phyloP scores from a whole-genome alignment of 2,797 vertebrate species.

The Neosilurus mollespiculum region DNA sequence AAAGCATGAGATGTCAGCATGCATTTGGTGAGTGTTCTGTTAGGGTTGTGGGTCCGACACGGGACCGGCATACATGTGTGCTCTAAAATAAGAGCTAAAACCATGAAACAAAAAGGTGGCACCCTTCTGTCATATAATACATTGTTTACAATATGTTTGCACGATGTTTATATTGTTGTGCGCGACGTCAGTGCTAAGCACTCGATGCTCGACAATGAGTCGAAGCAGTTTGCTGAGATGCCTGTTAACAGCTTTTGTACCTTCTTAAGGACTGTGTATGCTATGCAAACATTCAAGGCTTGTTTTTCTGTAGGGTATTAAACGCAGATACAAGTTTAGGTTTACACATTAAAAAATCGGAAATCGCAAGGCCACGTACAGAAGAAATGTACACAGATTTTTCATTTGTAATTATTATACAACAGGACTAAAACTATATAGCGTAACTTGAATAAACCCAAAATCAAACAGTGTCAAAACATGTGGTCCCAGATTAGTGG shows the following conservation, averaged over 20 bases:
- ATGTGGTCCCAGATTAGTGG: background rate
- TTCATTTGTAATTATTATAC: background rate
- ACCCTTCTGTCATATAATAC: constrained; percentile 29
- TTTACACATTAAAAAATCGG: background rate
- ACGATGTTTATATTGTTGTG: constrained; percentile 55
- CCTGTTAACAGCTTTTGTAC: constrained; percentile 13
- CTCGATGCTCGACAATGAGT: constrained; percentile 47
- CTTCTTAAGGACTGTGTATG: background rate
- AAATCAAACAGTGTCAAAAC: background rate
- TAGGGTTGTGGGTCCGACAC: constrained; percentile 26
- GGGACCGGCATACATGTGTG: constrained; percentile 41
- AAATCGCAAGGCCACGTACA: background rate
- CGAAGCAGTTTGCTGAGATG: background rate
- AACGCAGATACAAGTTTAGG: background rate
- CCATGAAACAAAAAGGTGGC: constrained; percentile 51
- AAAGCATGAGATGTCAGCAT: background rate
- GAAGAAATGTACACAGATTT: background rate
- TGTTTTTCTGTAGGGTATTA: background rate
- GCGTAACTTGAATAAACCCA: background rate
- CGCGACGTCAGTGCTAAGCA: constrained; percentile 57
- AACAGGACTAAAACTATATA: background rate
- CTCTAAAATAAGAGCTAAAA: constrained; percentile 39
- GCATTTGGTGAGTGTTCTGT: constrained; percentile 10
- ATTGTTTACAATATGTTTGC: constrained; percentile 31
- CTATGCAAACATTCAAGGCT: constrained; percentile 4